Base-by-base conservation (phyloP, 1,140 invertebrate species). In the Leguminivora glycinivorella region DNA sequence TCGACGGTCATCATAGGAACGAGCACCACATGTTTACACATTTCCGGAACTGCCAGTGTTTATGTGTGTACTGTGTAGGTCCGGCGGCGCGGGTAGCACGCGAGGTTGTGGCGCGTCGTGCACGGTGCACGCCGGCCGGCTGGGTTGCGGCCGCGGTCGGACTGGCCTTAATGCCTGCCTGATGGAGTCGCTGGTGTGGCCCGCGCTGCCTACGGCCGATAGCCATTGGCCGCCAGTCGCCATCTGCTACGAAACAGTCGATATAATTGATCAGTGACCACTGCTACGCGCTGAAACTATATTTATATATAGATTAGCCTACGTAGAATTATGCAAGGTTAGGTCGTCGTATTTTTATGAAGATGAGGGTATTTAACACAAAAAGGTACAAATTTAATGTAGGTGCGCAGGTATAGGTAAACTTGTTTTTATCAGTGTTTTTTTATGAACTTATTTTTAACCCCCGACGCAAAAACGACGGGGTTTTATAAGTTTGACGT, bases 21-120 rank as follows among this genome's bases (percentile, higher is more conserved):
- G 68, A 84, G 71, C 14, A 81, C 78, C 68, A 83, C 73, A 73
- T 83, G 82, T 73, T 84, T 85, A 71, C 85, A 87, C 85, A 87
- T 85, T 76, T 75, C 75, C 67, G 56, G 69, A 63, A 17, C 40
- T 17, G 40, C 40, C 40, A n/a, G 40, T 43, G 1, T 5, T n/a
- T 43, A 43, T 43, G 29, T 31, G 29, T 31, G n/a, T 43, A n/a
- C 17, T 4, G 40, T 17, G 40, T 60, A 67, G 56, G 66, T 47
- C 40, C 70, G 73, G 72, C 73, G 58, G 29, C 74, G 72, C 70
- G 68, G 68, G 52, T 56, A 56, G 72, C 73, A 71, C 68, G 71
- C 67, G 68, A 52, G 70, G 67, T 7, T 40, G 69, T 24, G 26
- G 71, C 58, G 66, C 68, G 34, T 38, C 4, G 10, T 38, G 34